Conservation (phyloP, 2,113 vertebrate genomes). For the Thamnaconus septentrionalis region DNA sequence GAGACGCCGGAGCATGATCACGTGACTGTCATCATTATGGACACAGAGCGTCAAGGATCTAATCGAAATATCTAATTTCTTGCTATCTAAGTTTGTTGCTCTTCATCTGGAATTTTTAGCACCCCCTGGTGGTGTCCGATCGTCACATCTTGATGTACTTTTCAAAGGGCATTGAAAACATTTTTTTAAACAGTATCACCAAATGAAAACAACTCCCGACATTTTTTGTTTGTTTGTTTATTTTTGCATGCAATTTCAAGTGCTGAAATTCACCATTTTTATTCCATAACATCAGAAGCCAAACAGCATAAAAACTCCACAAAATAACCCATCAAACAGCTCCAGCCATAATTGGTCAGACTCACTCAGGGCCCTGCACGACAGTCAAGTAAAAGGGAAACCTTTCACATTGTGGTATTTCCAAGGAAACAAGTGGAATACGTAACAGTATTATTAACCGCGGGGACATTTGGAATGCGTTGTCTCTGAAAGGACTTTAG, state of each 20-base stretch:
- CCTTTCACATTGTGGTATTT: conserved; percentile 86
- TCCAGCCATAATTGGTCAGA: conserved; percentile 71
- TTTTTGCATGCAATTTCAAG: conserved; percentile 94
- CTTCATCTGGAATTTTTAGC: no score
- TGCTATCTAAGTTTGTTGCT: no score
- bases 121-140: no score
- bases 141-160: no score
- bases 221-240: conserved; percentile 78
- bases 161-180: no score
- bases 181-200: neutral
- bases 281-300: neutral
- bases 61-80: no score
- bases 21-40: no score
- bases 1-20: no score
- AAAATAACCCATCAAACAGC: conserved; percentile 60
- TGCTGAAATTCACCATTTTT: conserved; percentile 80
- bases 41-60: no score
- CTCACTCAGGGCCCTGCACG: conserved; percentile 72
- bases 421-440: conserved; percentile 92
- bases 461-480: conserved; percentile 83
- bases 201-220: conserved; percentile 26
- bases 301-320: conserved; percentile 55
- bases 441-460: conserved; percentile 87
- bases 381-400: conserved; percentile 86
- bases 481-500: conserved; percentile 85